phyloP scores from a whole-genome alignment of 2,113 vertebrate species.

The Pelobates fuscus region DNA sequence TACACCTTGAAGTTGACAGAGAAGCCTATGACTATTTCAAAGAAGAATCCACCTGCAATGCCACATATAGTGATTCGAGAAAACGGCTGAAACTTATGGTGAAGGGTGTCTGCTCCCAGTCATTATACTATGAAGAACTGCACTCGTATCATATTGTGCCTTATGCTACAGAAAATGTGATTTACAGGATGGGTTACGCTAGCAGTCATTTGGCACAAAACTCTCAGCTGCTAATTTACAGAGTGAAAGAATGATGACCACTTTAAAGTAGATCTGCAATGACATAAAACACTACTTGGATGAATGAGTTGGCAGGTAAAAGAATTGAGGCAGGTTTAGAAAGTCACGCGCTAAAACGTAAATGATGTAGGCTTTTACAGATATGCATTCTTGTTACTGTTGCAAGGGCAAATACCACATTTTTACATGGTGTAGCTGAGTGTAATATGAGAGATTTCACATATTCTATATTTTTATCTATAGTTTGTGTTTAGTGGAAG shows the following conservation, averaged over 20 bases:
- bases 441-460: slow-evolving; percentile 18
- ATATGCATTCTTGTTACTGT: slow-evolving; percentile 6
- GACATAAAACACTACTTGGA: slow-evolving; percentile 57
- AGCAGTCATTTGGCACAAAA: slow-evolving; percentile 75
- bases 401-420: background rate
- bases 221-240: slow-evolving; percentile 86
- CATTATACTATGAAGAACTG: slow-evolving; percentile 84
- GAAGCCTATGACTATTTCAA: slow-evolving; percentile 81
- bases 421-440: slow-evolving; percentile 6
- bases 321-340: slow-evolving; percentile 37
- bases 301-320: slow-evolving; percentile 55
- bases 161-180: slow-evolving; percentile 77
- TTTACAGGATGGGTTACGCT: slow-evolving; percentile 83
- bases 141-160: slow-evolving; percentile 87
- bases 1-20: slow-evolving; percentile 88
- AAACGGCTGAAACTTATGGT: slow-evolving; percentile 92
- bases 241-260: slow-evolving; percentile 82
- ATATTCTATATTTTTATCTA: slow-evolving; percentile 7
- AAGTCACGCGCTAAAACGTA: background rate
- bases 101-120: slow-evolving; percentile 83
- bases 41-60: slow-evolving; percentile 69
- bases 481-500: background rate
- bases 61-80: slow-evolving; percentile 75
- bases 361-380: slow-evolving; percentile 4
- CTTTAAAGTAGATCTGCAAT: slow-evolving; percentile 62